Percentiles rank a stretch among this genome's conserved stretches.
phyloP scores from a whole-genome alignment of 2,888 invertebrate genomes.

The Eupsilia transversa region DNA sequence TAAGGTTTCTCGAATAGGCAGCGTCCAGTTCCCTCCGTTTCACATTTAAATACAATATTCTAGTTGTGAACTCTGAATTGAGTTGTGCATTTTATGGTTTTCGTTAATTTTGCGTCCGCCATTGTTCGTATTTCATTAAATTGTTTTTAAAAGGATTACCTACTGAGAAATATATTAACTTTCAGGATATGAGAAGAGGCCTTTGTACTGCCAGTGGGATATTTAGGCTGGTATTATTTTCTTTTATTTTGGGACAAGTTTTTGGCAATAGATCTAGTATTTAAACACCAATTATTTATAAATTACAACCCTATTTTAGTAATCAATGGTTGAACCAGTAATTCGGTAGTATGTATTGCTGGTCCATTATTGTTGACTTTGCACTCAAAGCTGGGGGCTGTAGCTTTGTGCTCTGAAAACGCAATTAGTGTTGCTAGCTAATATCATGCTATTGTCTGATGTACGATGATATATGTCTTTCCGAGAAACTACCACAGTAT shows the following conservation, averaged over 20 bases:
- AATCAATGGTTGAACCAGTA: neutral
- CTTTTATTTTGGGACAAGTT: neutral
- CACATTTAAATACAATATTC: constrained; percentile 53
- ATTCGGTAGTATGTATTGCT: neutral
- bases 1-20: constrained; percentile 66
- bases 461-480: neutral
- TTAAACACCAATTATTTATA: neutral
- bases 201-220: neutral
- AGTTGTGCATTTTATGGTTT: constrained; percentile 65
- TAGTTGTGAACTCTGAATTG: constrained; percentile 67
- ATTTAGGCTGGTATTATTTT: neutral
- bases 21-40: constrained; percentile 31
- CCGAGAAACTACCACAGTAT: neutral
- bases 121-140: constrained; percentile 27
- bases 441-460: constrained; percentile 4
- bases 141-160: constrained; percentile 16
- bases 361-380: constrained; percentile 32
- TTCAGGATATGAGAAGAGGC: neutral
- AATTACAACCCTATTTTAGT: neutral
- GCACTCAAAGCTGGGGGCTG: constrained; percentile 23
- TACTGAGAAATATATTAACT: neutral
- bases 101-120: constrained; percentile 43
- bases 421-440: constrained; percentile 47
- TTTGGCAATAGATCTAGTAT: too few relatives aligned
- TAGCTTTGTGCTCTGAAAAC: constrained; percentile 46